Evolutionary conservation across 2,113 vertebrate genomes (phyloP).

Genomic region (Centropus unirufus): DNA sequence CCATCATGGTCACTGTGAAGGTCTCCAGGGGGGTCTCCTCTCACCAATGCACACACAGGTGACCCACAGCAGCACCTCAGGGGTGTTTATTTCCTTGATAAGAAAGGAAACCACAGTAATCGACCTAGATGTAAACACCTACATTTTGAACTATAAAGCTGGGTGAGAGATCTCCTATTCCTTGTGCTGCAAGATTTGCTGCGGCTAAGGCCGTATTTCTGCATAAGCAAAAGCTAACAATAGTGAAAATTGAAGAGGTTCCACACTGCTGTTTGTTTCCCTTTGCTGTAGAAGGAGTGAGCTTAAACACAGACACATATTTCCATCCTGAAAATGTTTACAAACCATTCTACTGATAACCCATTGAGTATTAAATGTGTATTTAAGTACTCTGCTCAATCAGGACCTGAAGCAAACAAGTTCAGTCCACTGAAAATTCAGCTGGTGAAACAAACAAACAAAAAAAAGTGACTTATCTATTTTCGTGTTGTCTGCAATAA

Average conservation of each 20-base stretch:
- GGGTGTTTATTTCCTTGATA: neutral
- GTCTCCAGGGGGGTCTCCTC: neutral
- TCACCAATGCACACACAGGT: rapidly evolving
- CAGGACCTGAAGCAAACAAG: neutral
- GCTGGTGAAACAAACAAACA: neutral
- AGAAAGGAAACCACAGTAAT: neutral
- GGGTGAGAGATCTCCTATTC: neutral
- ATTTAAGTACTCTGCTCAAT: neutral
- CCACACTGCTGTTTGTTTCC: neutral
- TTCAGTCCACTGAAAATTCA: neutral
- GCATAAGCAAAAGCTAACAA: neutral
- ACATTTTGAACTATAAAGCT: neutral
- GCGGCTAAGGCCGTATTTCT: neutral
- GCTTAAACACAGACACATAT: neutral
- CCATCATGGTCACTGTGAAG: neutral
- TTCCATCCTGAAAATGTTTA: neutral
- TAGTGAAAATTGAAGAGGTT: neutral
- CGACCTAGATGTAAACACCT: neutral
- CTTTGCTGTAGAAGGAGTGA: neutral
- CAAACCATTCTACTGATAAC: neutral
- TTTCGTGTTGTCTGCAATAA: neutral
- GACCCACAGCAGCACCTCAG: rapidly evolving
- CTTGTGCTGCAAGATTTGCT: neutral
- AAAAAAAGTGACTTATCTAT: neutral
- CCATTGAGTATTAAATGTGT: neutral